Percentiles rank a stretch among this genome's conserved stretches.
These are phyloP conservation scores for Eucriotettix oculatus DNA, from an alignment of 2,888 invertebrate species.

Conservation along the genomic window DNA sequence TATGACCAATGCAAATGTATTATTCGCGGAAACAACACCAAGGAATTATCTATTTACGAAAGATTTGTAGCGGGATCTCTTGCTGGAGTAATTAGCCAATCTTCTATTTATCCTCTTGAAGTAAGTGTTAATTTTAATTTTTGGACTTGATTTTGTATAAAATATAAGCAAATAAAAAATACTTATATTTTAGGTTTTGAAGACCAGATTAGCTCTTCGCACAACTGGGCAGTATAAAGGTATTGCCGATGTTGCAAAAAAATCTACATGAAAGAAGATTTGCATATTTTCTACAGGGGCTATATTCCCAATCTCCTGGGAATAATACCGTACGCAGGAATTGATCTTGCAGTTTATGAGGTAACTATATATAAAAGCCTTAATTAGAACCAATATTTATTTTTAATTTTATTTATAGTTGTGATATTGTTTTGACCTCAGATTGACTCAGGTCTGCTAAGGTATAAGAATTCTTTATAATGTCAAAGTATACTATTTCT, in stretches of 20 bases:
- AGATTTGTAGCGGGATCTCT: slow-evolving; percentile 87
- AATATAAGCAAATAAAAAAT: neutral
- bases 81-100: slow-evolving; percentile 91
- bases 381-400: too few relatives aligned
- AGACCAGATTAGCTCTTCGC: slow-evolving; percentile 88
- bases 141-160: neutral
- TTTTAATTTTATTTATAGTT: too few relatives aligned
- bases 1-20: slow-evolving; percentile 90
- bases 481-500: too few relatives aligned
- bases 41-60: slow-evolving; percentile 74
- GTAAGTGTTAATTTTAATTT: slow-evolving; percentile 24
- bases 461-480: too few relatives aligned
- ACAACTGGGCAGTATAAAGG: slow-evolving; percentile 88
- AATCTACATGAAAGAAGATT: slow-evolving; percentile 73
- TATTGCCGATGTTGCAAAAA: slow-evolving; percentile 80
- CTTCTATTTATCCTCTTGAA: slow-evolving; percentile 94
- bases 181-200: slow-evolving; percentile 49
- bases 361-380: slow-evolving; percentile 24
- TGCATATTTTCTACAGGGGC: slow-evolving; percentile 82
- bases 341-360: slow-evolving; percentile 95
- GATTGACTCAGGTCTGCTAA: too few relatives aligned
- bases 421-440: too few relatives aligned
- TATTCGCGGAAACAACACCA: slow-evolving; percentile 60
- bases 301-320: slow-evolving; percentile 95
- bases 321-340: slow-evolving; percentile 97